These are phyloP conservation scores for Encarsia formosa DNA, from an alignment of 2,888 invertebrate species.

Conservation along the genomic window DNA sequence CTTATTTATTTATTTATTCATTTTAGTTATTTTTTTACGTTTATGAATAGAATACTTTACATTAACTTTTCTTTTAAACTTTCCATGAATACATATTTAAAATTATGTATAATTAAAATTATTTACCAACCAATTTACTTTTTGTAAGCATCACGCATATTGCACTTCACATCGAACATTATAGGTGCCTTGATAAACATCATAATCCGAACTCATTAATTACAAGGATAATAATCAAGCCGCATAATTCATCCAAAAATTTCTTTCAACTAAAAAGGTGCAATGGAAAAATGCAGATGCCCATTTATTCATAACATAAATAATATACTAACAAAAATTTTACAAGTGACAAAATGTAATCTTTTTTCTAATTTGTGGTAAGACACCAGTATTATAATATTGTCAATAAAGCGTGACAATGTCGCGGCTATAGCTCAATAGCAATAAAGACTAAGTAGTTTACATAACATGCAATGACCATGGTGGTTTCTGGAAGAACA, in stretches of 20 bases:
- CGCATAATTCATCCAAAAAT: slow-evolving; percentile 2
- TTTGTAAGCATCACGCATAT: slow-evolving; percentile 18
- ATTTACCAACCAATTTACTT: no score
- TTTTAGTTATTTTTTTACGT: no score
- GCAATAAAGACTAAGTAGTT: slow-evolving; percentile 39
- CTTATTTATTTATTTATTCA: no score
- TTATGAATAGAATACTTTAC: no score
- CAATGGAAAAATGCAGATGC: background rate
- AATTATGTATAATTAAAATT: no score
- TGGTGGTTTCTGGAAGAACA: slow-evolving; percentile 38
- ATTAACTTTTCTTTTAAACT: no score
- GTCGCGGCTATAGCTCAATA: slow-evolving; percentile 37
- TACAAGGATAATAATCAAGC: slow-evolving; percentile 9
- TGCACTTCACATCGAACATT: slow-evolving; percentile 27
- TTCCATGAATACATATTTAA: no score
- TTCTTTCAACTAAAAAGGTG: slow-evolving; percentile 1
- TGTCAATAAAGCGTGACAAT: slow-evolving; percentile 37
- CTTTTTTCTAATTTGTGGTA: slow-evolving; percentile 18
- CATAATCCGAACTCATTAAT: slow-evolving; percentile 12
- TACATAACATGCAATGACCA: slow-evolving; percentile 32
- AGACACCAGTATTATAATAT: slow-evolving; percentile 40
- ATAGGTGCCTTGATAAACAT: slow-evolving; percentile 27
- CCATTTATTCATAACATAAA: no score
- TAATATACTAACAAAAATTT: background rate
- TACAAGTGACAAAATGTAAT: background rate